phyloP scores from a whole-genome alignment of 2,113 vertebrate species.

The Pogonocichla stellata region DNA sequence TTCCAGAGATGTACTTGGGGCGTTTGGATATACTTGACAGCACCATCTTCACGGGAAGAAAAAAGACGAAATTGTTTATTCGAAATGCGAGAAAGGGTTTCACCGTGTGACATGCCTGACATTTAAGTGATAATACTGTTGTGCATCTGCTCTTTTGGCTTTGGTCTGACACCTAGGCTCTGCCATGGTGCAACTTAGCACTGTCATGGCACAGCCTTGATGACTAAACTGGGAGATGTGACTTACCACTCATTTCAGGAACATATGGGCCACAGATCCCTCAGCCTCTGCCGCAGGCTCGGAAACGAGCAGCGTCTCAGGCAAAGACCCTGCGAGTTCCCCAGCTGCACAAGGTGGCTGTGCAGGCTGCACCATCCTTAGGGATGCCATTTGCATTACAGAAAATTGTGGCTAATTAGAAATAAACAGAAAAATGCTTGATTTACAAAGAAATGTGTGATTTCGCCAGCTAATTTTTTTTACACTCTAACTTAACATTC shows the following conservation, averaged over 20 bases:
- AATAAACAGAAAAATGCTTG: constrained; percentile 57
- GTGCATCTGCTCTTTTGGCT: constrained; percentile 60
- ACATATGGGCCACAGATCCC: constrained; percentile 42
- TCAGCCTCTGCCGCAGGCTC: not conserved
- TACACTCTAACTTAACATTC: constrained; percentile 34
- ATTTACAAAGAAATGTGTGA: constrained; percentile 58
- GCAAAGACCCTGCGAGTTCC: not conserved
- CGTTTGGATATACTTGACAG: constrained; percentile 58
- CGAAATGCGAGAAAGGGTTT: constrained; percentile 19
- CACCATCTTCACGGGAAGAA: constrained; percentile 14
- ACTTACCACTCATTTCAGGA: not conserved
- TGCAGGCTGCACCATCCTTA: constrained; percentile 21
- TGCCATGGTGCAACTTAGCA: constrained; percentile 34
- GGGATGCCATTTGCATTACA: constrained; percentile 42
- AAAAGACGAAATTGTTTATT: constrained; percentile 50
- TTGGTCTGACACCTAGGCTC: constrained; percentile 51
- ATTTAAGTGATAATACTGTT: constrained; percentile 44
- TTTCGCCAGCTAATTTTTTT: constrained; percentile 45
- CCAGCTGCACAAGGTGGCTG: constrained; percentile 54
- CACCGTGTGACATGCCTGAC: constrained; percentile 43
- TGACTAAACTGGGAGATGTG: constrained; percentile 20
- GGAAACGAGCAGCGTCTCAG: not conserved
- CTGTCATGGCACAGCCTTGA: constrained; percentile 33
- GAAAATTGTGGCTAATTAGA: constrained; percentile 59
- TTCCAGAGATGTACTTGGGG: not conserved